phyloP scores from a whole-genome alignment of 2,113 vertebrate genomes.

The Oryzias woworae region DNA sequence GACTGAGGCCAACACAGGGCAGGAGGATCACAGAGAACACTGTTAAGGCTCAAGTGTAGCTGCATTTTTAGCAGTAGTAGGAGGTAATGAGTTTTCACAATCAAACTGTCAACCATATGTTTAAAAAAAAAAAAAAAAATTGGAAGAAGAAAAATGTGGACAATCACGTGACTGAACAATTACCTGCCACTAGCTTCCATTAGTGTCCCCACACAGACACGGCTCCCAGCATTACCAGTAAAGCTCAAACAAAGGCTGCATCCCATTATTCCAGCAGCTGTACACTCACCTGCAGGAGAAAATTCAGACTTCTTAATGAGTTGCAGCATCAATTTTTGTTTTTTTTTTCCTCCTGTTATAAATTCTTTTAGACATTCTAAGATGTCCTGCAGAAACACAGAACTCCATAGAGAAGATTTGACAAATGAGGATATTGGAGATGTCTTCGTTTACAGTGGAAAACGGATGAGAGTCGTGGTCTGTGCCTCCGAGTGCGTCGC shows the following conservation, averaged over 20 bases:
- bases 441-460: slow-evolving; percentile 31
- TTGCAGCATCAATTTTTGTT: neutral
- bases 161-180: slow-evolving; percentile 55
- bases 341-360: neutral
- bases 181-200: slow-evolving; percentile 54
- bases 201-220: slow-evolving; percentile 20
- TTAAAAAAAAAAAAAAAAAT: slow-evolving; percentile 23
- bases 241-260: slow-evolving; percentile 15
- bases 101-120: slow-evolving; percentile 74
- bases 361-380: slow-evolving; percentile 45
- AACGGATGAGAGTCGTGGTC: slow-evolving; percentile 39
- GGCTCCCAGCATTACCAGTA: slow-evolving; percentile 18
- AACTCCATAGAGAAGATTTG: slow-evolving; percentile 40
- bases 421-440: slow-evolving; percentile 27
- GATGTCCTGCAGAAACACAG: slow-evolving; percentile 1
- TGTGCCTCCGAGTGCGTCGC: slow-evolving; percentile 59
- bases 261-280: slow-evolving; percentile 33
- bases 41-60: slow-evolving; percentile 62
- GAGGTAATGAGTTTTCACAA: slow-evolving; percentile 78
- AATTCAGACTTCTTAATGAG: neutral
- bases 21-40: slow-evolving; percentile 59
- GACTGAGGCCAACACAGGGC: slow-evolving; percentile 56
- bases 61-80: slow-evolving; percentile 63
- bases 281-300: slow-evolving; percentile 1
- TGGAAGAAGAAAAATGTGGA: slow-evolving; percentile 18